Percentiles rank a stretch among this genome's conserved stretches.
phyloP scores from a whole-genome alignment of 2,888 invertebrate genomes.

The Leptarthrus brevirostris region DNA sequence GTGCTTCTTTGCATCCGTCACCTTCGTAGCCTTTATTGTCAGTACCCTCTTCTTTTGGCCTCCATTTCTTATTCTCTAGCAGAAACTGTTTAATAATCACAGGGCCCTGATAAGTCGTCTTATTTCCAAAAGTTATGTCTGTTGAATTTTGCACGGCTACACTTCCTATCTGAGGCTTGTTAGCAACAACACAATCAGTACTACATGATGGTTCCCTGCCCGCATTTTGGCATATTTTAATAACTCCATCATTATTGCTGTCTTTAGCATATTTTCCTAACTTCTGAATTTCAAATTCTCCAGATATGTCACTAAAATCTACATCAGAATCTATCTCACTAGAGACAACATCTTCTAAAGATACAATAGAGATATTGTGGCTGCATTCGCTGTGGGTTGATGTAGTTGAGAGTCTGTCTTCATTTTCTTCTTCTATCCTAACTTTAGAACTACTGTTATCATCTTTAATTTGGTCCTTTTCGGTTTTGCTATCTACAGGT shows the following conservation, averaged over 20 bases:
- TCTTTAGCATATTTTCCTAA: constrained; percentile 61
- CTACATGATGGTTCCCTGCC: constrained; percentile 15
- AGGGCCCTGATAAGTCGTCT: constrained; percentile 81
- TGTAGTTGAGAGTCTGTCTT: constrained; percentile 7
- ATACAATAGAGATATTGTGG: constrained; percentile 63
- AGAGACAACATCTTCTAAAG: constrained; percentile 63
- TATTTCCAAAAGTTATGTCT: constrained; percentile 81
- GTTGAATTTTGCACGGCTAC: constrained; percentile 76
- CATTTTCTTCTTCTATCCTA: constrained; percentile 26
- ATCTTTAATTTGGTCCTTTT: not conserved
- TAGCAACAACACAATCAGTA: not conserved
- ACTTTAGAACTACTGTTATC: not conserved
- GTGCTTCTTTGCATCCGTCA: constrained; percentile 34
- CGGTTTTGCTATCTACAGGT: not conserved
- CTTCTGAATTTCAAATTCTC: constrained; percentile 62
- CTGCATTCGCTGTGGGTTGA: constrained; percentile 58
- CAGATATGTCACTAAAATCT: constrained; percentile 57
- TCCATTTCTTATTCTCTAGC: constrained; percentile 64
- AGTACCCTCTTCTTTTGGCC: constrained; percentile 55
- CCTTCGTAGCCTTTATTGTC: constrained; percentile 60
- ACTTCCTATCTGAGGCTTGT: constrained; percentile 70
- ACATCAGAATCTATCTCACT: constrained; percentile 64
- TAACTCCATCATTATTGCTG: constrained; percentile 48
- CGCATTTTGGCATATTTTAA: constrained; percentile 45
- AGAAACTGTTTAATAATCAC: constrained; percentile 82